These are phyloP conservation scores for Macheiramphus alcinus DNA, from an alignment of 2,113 vertebrate genomes.

Conservation along the genomic window DNA sequence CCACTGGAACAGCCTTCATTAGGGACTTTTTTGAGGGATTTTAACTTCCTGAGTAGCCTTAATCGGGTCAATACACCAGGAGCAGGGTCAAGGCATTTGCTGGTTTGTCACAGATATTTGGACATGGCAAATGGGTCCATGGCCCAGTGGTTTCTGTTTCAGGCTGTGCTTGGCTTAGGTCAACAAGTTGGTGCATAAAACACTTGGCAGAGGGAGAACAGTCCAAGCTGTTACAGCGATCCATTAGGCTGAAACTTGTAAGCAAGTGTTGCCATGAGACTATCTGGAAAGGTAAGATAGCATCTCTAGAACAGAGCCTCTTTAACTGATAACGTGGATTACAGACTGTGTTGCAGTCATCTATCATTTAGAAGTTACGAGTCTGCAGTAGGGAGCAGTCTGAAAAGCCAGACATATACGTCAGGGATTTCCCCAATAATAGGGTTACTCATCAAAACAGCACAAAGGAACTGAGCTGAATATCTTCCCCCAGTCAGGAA, in stretches of 20 bases:
- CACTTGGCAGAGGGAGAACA: neutral
- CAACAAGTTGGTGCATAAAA: neutral
- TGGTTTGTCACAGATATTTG: neutral
- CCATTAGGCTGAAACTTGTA: neutral
- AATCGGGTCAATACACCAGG: neutral
- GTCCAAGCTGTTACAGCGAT: neutral
- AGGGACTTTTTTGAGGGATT: neutral
- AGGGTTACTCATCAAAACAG: neutral
- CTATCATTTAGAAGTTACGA: neutral
- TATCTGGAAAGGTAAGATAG: neutral
- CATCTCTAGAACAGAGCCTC: neutral
- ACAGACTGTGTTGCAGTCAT: neutral
- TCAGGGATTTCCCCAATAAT: conserved; percentile 14
- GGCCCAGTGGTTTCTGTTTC: neutral
- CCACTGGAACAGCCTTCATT: neutral
- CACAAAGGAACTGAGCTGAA: neutral
- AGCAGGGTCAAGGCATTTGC: neutral
- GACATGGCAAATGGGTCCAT: neutral
- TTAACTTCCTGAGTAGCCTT: neutral
- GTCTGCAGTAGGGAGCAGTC: neutral
- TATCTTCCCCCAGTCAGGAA: neutral
- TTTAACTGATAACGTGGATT: neutral
- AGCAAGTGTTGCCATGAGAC: neutral
- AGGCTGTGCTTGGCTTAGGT: neutral
- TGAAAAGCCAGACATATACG: neutral